Evolutionary conservation across 1,140 invertebrate species (phyloP).

Genomic region (Bombyx mori): ASM3026992v2 NC_085112.1:3753501-3754000

Average conservation of each 20-base stretch:
- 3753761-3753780: conserved; percentile 39
- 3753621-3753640: conserved; percentile 2
- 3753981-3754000: conserved; percentile 51
- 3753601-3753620: conserved; percentile 6
- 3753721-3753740: conserved; percentile 64
- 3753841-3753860: conserved; percentile 61
- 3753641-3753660: conserved; percentile 31
- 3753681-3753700: conserved; percentile 36
- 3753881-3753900: conserved; percentile 55
- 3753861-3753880: conserved; percentile 67
- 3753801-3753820: conserved; percentile 16
- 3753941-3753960: conserved; percentile 59
- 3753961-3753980: conserved; percentile 67
- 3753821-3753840: conserved; percentile 43
- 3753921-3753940: conserved; percentile 55
- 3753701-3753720: conserved; percentile 47
- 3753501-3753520: not conserved
- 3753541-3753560: conserved; percentile 6
- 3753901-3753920: conserved; percentile 37
- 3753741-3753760: conserved; percentile 69
- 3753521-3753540: conserved; percentile 11
- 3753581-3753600: conserved; percentile 15
- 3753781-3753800: conserved; percentile 43
- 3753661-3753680: conserved; percentile 28
- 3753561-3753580: conserved; percentile 3